Base-by-base conservation (phyloP, 2,888 invertebrate species). In the Rosalia funebris region DNA sequence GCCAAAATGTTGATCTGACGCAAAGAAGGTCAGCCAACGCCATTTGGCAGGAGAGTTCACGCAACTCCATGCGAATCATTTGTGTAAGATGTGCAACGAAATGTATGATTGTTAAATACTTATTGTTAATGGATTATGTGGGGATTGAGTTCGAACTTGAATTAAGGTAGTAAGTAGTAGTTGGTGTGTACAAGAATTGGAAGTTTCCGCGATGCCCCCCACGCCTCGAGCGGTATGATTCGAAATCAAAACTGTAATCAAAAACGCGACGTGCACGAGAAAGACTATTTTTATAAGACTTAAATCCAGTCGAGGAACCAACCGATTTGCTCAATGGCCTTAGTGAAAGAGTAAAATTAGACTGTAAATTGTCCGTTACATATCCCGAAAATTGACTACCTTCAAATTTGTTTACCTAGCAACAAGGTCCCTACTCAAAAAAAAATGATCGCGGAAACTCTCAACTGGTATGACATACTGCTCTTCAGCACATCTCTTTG, bases 401-500 rank as follows among this genome's bases (percentile, higher is more conserved):
- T n/a, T n/a, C n/a, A n/a, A n/a, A n/a, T n/a, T n/a, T n/a, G n/a
- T n/a, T n/a, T n/a, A n/a, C n/a, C n/a, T n/a, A n/a, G n/a, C n/a
- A n/a, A n/a, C n/a, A n/a, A n/a, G n/a, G n/a, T n/a, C n/a, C n/a
- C n/a, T 34, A 7, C 34, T n/a, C 34, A n/a, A 34, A 2, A 34
- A 34, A 25, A 25, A 25, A 50, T n/a, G n/a, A 42, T 32, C 32
- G 42, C 32, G 41, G n/a, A 66, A 58, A 60, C 65, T 65, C n/a
- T 62, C 66, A 66, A 65, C 54, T 37, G 34, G 47, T 54, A 58
- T 57, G 60, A 56, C 60, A 63, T 59, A 63, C 53, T 64, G 67
- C 68, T 72, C 68, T 71, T 72, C 70, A 69, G 62, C 68, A 70
- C 69, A 68, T 65, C 63, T 65, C 72, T 64, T 65, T 63, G 45